Percentiles rank a stretch among this genome's conserved stretches.
phyloP scores from a whole-genome alignment of 2,113 vertebrate species.

The Pterocles gutturalis region DNA sequence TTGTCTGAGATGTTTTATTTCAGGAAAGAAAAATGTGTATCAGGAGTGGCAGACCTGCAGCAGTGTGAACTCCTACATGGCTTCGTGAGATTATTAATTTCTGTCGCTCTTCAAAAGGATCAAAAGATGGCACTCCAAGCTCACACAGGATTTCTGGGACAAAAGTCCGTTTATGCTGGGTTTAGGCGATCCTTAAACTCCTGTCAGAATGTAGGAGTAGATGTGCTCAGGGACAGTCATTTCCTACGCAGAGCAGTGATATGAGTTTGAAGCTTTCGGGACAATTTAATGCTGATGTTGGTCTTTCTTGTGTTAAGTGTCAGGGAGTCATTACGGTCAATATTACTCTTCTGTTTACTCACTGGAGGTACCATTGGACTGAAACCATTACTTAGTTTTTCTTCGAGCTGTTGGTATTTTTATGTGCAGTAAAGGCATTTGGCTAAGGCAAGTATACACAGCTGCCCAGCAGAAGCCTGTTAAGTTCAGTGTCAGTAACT shows the following conservation, averaged over 20 bases:
- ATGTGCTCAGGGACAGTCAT: neutral
- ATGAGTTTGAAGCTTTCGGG: neutral
- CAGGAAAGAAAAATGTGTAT: neutral
- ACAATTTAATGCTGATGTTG: neutral
- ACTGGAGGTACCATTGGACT: neutral
- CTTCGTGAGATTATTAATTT: neutral
- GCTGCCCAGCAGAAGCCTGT: neutral
- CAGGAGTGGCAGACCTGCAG: neutral
- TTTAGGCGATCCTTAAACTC: neutral
- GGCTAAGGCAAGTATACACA: neutral
- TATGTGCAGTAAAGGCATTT: neutral
- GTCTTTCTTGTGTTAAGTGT: neutral
- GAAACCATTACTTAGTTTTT: neutral
- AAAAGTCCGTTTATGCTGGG: neutral
- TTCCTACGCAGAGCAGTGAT: neutral
- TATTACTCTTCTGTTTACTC: neutral
- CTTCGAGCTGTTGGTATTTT: neutral
- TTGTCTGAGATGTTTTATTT: neutral
- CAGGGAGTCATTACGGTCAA: neutral
- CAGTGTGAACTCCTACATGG: neutral
- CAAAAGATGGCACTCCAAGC: slow-evolving; percentile 75
- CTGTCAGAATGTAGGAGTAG: neutral
- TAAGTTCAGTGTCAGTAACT: neutral
- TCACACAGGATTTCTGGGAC: neutral
- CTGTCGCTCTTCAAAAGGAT: neutral